Base-by-base conservation (phyloP, 2,113 vertebrate species). In the Nymphicus hollandicus region DNA sequence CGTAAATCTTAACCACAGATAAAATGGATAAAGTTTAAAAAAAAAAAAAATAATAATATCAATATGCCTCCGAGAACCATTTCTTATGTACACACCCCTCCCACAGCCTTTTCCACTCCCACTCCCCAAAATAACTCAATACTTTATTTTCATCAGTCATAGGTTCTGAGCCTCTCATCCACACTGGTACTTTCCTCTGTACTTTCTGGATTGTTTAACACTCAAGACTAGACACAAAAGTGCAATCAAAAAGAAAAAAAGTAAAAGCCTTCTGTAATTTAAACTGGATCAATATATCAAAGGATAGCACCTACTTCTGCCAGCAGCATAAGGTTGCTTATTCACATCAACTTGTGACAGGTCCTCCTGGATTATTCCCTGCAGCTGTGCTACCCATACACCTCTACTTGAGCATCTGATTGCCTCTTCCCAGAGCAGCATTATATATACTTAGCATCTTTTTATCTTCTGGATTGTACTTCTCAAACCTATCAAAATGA, bases 371-470 rank as follows among this genome's bases (percentile, higher is more conserved):
- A 46, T 74, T 70, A 58, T 9, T 81, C 70, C 37, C 77, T 71
- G 69, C 28, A 63, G 41, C 24, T 83, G 44, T 66, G 19, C 43
- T 77, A 37, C 39, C 55, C 29, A 15, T 43, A 46, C 23, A 64
- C 17, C 58, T 46, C 23, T 12, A 27, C 29, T 10, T 25, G 35
- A 71, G 41, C 35, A 69, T 10, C 23, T 29, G 25, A 60, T 0
- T 60, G 49, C 19, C 53, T 68, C 70, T 46, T 76, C 39, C 66
- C 22, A 64, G 4, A 0, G 0, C 6, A 61, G n/a, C 43, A 53
- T 27, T 77, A 83, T 24, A 22, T 33, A 19, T 33, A 35, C 29
- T 43, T 29, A 29, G 5, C 13, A 56, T 27, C n/a, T 73, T 95
- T 76, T 81, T n/a, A 23, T 70, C 77, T 73, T 66, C 37, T 46